Evolutionary conservation across 2,797 vertebrate species (phyloP).

Genomic region (Philypnodon macrostomus): DNA sequence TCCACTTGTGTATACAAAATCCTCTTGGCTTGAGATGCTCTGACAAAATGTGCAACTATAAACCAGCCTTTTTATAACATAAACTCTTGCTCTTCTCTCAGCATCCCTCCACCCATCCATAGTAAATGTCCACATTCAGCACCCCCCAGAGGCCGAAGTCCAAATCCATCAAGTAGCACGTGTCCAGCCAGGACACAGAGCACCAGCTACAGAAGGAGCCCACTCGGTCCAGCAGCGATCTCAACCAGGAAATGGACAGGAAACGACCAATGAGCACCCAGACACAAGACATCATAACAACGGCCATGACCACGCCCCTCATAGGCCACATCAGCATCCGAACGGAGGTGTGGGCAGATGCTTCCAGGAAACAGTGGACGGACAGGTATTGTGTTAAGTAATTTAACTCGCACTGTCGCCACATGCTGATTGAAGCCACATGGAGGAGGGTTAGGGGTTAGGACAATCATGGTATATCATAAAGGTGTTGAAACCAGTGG

Average conservation of each 20-base stretch:
- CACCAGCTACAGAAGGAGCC: slow-evolving; percentile 73
- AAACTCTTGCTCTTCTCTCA: slow-evolving; percentile 57
- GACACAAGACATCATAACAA: slow-evolving; percentile 33
- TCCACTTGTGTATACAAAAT: slow-evolving; percentile 40
- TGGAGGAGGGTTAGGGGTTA: slow-evolving; percentile 10
- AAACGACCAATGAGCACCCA: slow-evolving; percentile 60
- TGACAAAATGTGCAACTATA: slow-evolving; percentile 22
- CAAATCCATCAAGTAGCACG: slow-evolving; percentile 93
- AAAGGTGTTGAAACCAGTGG: slow-evolving; percentile 17
- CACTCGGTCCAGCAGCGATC: slow-evolving; percentile 81
- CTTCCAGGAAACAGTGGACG: slow-evolving; percentile 85
- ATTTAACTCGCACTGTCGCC: slow-evolving; percentile 18
- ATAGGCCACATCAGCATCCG: slow-evolving; percentile 50
- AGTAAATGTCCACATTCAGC: slow-evolving; percentile 92
- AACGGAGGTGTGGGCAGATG: slow-evolving; percentile 82
- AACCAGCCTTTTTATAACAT: slow-evolving; percentile 29
- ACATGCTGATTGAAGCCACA: slow-evolving; percentile 17
- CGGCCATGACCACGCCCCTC: slow-evolving; percentile 32
- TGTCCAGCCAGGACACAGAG: slow-evolving; percentile 77
- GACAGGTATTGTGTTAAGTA: slow-evolving; percentile 79
- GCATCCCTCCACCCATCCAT: slow-evolving; percentile 88
- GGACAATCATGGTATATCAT: neutral
- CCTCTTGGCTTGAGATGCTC: slow-evolving; percentile 28
- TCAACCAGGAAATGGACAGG: slow-evolving; percentile 68
- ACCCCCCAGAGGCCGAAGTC: slow-evolving; percentile 88